phyloP scores from a whole-genome alignment of 2,113 vertebrate genomes.

The Bambusicola thoracicus region DNA sequence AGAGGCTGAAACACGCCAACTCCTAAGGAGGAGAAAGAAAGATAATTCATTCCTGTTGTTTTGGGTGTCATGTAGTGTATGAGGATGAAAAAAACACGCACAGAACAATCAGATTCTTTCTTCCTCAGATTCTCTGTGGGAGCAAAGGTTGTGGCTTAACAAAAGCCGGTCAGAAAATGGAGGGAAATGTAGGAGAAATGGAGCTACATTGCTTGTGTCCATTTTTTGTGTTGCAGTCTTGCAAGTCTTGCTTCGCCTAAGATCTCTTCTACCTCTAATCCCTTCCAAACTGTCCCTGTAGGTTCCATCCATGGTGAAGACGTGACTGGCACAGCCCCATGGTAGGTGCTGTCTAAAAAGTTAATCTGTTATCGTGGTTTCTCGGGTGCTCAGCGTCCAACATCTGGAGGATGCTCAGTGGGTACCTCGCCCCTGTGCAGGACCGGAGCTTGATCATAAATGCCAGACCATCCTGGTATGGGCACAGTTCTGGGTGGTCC shows the following conservation, averaged over 20 bases:
- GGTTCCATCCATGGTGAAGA: background rate
- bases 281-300: background rate
- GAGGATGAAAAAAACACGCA: background rate
- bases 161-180: background rate
- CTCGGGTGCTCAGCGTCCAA: background rate
- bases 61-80: background rate
- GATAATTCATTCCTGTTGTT: conserved; percentile 40
- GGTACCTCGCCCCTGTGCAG: background rate
- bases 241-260: background rate
- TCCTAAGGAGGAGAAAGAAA: background rate
- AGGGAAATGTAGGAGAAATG: background rate
- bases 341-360: background rate
- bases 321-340: background rate
- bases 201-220: background rate
- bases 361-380: background rate
- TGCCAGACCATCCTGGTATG: background rate
- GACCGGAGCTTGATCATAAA: background rate
- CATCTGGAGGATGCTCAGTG: background rate
- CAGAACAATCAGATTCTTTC: background rate
- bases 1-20: background rate
- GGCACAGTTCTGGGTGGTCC: background rate
- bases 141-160: background rate
- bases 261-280: background rate
- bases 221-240: background rate
- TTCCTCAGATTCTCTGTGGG: background rate